These are phyloP conservation scores for Leptopilina myrica DNA, from an alignment of 2,888 invertebrate species.

Conservation along the genomic window DNA sequence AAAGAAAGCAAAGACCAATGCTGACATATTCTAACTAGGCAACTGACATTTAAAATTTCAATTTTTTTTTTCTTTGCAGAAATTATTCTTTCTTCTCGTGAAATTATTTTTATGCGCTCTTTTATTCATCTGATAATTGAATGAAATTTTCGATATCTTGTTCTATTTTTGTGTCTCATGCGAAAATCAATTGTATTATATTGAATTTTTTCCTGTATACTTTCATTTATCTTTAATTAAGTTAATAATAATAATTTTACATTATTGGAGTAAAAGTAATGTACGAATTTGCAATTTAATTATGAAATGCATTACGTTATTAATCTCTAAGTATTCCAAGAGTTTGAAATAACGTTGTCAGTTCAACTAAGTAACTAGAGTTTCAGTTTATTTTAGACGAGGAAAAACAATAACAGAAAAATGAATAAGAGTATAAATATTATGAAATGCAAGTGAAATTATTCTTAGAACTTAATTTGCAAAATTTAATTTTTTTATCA, in stretches of 20 bases:
- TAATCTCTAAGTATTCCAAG: not conserved
- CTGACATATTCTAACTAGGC: conserved; percentile 1
- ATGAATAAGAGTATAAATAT: not conserved
- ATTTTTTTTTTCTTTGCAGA: not conserved
- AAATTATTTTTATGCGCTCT: conserved; percentile 14
- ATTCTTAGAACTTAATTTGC: not conserved
- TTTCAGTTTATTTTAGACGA: not conserved
- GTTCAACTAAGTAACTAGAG: not conserved
- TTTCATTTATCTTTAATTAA: not conserved
- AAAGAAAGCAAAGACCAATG: conserved; percentile 12
- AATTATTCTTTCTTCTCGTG: no score
- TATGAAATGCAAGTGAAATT: not conserved
- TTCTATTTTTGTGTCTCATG: no score
- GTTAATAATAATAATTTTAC: not conserved
- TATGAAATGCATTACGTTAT: conserved; percentile 13
- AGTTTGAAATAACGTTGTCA: not conserved
- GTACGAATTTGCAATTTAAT: not conserved
- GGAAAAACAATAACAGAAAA: not conserved
- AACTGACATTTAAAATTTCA: not conserved
- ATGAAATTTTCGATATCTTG: no score
- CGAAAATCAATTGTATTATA: no score
- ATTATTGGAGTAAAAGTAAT: not conserved
- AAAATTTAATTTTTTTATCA: no score
- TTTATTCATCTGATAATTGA: not conserved
- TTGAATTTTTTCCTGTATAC: no score